Evolutionary conservation across 1,140 invertebrate species (phyloP).

Genomic region (Magallana ariakensis): DNA sequence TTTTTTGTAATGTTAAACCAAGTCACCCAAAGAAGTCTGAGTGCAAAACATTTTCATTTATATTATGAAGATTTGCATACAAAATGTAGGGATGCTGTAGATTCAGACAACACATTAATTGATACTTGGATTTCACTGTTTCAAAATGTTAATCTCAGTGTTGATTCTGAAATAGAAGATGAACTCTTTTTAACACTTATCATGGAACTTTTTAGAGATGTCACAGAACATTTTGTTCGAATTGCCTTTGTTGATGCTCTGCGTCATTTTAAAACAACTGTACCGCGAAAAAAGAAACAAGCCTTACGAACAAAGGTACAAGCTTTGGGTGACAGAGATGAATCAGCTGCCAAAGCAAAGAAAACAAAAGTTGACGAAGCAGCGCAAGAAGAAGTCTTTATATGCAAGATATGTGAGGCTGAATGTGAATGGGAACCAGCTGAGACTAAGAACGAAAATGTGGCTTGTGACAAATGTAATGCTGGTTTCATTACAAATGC

Average conservation of each 20-base stretch:
- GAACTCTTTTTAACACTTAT: constrained; percentile 47
- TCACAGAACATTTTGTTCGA: constrained; percentile 53
- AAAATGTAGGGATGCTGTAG: constrained; percentile 45
- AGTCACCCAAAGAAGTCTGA: constrained; percentile 18
- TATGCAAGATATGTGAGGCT: constrained; percentile 17
- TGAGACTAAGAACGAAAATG: constrained; percentile 31
- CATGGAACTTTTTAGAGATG: constrained; percentile 40
- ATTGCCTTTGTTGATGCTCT: constrained; percentile 43
- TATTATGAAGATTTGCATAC: constrained; percentile 44
- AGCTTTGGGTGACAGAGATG: constrained; percentile 50
- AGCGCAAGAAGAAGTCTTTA: constrained; percentile 35
- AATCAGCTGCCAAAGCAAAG: constrained; percentile 20
- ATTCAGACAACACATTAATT: constrained; percentile 37
- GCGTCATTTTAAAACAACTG: constrained; percentile 48
- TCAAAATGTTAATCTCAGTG: constrained; percentile 28
- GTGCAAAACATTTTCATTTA: constrained; percentile 41
- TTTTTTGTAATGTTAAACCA: constrained; percentile 46
- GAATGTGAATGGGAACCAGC: constrained; percentile 50
- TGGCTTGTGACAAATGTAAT: constrained; percentile 49
- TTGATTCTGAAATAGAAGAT: constrained; percentile 50
- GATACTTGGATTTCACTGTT: constrained; percentile 53
- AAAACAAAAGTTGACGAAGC: constrained; percentile 33
- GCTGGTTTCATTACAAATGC: constrained; percentile 47
- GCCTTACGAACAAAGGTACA: constrained; percentile 52
- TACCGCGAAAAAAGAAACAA: constrained; percentile 55